These are phyloP conservation scores for Myripristis murdjan DNA, from an alignment of 2,797 vertebrate species.

Conservation along the genomic window DNA sequence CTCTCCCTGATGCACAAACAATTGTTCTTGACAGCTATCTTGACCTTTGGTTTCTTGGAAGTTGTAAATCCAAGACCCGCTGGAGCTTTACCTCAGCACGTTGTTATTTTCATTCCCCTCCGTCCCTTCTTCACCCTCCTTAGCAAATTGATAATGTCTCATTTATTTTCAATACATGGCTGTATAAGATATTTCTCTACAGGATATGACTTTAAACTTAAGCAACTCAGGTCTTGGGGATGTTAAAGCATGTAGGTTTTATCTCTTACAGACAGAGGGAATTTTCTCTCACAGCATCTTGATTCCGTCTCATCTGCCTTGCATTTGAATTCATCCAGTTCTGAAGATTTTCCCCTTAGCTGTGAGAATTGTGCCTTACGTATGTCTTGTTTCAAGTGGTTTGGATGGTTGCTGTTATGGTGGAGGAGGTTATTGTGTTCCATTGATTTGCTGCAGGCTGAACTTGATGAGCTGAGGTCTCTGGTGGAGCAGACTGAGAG, in stretches of 20 bases:
- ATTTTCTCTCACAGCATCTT: not conserved
- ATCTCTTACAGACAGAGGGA: not conserved
- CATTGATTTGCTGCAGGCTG: conserved; percentile 71
- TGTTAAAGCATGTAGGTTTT: not conserved
- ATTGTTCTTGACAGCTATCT: conserved; percentile 1
- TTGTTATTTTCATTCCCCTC: not conserved
- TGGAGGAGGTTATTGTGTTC: too few species aligned
- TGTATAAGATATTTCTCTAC: too few species aligned
- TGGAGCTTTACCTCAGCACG: conserved; percentile 7
- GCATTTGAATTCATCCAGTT: not conserved
- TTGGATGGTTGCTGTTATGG: not conserved
- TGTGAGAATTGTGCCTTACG: not conserved
- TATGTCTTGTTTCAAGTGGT: not conserved
- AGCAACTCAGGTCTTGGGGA: not conserved
- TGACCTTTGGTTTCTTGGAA: conserved; percentile 11
- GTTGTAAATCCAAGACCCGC: conserved; percentile 16
- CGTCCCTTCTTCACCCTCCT: too few species aligned
- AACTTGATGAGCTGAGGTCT: conserved; percentile 74
- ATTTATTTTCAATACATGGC: not conserved
- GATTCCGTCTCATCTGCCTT: not conserved
- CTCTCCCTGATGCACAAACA: conserved; percentile 6
- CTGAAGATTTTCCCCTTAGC: not conserved
- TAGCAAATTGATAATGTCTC: not conserved
- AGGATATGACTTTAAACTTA: too few species aligned
- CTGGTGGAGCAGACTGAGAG: conserved; percentile 72